phyloP scores from a whole-genome alignment of 2,888 invertebrate genomes.

The Phaonia tiefii region DNA sequence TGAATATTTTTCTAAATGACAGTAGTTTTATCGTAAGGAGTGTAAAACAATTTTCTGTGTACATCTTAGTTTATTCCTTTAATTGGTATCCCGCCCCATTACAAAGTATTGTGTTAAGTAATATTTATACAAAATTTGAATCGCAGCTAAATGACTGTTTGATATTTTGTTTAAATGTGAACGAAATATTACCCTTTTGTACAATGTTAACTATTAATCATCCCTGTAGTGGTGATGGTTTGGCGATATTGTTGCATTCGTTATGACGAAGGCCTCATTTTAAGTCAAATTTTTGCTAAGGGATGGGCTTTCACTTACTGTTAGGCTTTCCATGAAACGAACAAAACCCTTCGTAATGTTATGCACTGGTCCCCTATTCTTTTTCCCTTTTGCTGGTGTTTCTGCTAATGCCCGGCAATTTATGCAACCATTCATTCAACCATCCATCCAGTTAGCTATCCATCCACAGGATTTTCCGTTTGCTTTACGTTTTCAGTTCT shows the following conservation, averaged over 20 bases:
- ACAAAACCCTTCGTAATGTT: conserved; percentile 10
- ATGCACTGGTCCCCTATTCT: background rate
- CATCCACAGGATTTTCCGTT: conserved; percentile 2
- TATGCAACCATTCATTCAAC: conserved; percentile 31
- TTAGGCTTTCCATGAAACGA: conserved; percentile 3
- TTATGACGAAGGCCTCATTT: conserved; percentile 20
- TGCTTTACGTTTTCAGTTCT: conserved; percentile 5
- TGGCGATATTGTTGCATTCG: conserved; percentile 1
- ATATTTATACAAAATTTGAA: too few species aligned
- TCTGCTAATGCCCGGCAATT: conserved; percentile 17
- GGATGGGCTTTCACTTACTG: background rate
- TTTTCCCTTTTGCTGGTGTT: too few species aligned
- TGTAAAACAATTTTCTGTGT: too few species aligned
- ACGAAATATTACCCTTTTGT: too few species aligned
- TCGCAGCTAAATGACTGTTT: too few species aligned
- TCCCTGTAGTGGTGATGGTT: background rate
- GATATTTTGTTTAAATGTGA: too few species aligned
- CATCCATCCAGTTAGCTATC: background rate
- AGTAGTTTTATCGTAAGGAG: too few species aligned
- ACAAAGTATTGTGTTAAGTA: too few species aligned
- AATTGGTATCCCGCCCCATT: too few species aligned
- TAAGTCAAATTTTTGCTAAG: background rate
- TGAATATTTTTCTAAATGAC: too few species aligned
- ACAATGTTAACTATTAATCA: too few species aligned
- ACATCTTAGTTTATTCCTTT: too few species aligned